A percentile compares a stretch with the other conserved stretches of the same genome.
Conservation (phyloP, 2,113 vertebrate genomes). For the Corythornis cristatus region DNA sequence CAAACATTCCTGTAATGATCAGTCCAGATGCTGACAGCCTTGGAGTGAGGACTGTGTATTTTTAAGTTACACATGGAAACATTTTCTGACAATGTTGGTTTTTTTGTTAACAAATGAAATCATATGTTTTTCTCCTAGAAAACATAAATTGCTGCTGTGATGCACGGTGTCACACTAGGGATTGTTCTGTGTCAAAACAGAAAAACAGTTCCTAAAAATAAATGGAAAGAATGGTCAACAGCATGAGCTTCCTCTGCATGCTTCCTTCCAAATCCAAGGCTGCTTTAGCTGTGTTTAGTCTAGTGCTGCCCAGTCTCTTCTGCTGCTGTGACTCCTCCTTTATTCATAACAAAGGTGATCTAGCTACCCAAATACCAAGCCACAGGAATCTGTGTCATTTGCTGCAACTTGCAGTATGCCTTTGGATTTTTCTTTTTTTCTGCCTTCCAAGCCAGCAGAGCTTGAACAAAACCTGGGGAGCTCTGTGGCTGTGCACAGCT, state of each 20-base stretch:
- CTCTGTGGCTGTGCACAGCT: background rate
- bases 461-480: background rate
- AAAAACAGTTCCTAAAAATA: conserved; percentile 20
- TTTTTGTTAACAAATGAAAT: background rate
- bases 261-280: background rate
- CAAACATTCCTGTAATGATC: background rate
- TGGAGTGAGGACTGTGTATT: background rate
- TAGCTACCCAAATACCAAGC: background rate
- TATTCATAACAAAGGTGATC: background rate
- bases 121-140: background rate
- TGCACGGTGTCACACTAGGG: background rate
- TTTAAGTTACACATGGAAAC: background rate
- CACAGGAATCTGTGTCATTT: background rate
- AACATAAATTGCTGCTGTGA: background rate
- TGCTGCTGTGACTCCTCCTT: background rate
- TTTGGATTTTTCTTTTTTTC: background rate
- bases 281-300: background rate
- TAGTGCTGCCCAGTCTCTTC: background rate
- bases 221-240: background rate
- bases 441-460: rapidly evolving
- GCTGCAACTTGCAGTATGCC: background rate
- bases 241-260: background rate
- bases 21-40: background rate
- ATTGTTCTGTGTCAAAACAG: background rate
- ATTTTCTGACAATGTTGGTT: background rate